Evolutionary conservation across 2,113 vertebrate species (phyloP).

Genomic region (Athene cunicularia): DNA sequence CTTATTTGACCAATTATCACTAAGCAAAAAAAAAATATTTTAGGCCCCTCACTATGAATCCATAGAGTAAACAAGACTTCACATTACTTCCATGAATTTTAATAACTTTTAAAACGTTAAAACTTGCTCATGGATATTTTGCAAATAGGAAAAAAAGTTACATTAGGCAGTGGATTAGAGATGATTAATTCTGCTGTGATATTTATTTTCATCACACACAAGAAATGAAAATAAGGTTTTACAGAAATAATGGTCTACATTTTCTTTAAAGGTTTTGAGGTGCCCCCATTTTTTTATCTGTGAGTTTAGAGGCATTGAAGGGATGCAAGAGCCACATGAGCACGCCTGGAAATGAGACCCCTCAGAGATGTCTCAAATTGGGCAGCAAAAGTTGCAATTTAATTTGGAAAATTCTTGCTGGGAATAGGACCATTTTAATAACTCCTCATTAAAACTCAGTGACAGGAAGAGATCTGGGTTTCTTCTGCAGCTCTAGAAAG

Average conservation of each 20-base stretch:
- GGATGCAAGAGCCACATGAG: not conserved
- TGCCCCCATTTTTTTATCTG: not conserved
- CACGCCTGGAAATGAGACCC: not conserved
- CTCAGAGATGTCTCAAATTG: not conserved
- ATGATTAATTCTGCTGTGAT: not conserved
- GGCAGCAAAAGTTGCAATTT: not conserved
- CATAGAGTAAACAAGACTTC: not conserved
- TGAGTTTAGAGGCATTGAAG: not conserved
- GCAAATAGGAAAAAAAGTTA: not conserved
- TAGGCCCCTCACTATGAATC: not conserved
- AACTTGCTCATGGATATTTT: not conserved
- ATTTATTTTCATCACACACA: not conserved
- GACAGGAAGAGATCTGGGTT: not conserved
- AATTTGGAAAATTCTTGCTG: conserved; percentile 31
- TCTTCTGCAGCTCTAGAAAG: conserved; percentile 14
- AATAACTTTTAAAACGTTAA: not conserved
- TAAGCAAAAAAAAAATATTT: not conserved
- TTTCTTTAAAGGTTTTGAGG: not conserved
- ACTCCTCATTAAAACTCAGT: conserved; percentile 36
- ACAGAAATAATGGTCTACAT: not conserved
- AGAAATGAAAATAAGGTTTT: not conserved
- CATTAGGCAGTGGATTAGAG: not conserved
- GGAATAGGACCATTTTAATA: conserved; percentile 14
- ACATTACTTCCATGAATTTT: not conserved
- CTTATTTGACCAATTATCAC: not conserved